Evolutionary conservation across 2,888 invertebrate species (phyloP), one percentile per base, ranked within the genome.

Genomic region (Heliconius ismenius): DNA sequence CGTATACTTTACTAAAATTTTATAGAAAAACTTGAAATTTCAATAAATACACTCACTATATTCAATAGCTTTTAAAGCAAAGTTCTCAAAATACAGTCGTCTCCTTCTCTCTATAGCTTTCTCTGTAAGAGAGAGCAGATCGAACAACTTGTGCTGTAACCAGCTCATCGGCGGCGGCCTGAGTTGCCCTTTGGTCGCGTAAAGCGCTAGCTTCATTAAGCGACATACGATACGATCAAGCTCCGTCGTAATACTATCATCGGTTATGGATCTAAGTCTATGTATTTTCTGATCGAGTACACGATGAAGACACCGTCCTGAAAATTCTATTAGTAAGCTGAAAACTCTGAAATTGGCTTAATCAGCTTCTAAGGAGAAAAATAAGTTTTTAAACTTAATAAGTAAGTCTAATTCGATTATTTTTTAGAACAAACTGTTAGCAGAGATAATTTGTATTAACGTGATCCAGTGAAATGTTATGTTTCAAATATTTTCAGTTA

Each of bases 141-240:
- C 93, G 1, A 92, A 83, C 49, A 93, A 83, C 81, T 93, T 93
- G 82, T 86, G 88, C 79, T 92, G 90, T 86, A 93, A 86, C 93
- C 93, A 93, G 62, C 82, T 85, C 0, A 89, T 81, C 0, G 91
- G 87, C 1, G 90, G 89, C 0, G 90, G 88, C 0, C 81, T 79
- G 21, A 83, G 82, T 9, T 84, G 85, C 2, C 83, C 82, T 76
- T 76, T 86, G 58, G 90, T 88, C 3, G 85, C 86, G 11, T 84
- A 84, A 3, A 91, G 82, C 0, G 93, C 91, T 15, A 94, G 80
- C 82, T 90, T 91, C 89, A 92, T 89, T 3, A 94, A 88, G 21
- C 88, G 86, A 79, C 92, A 92, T 9, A 92, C 88, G 4, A 93
- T 87, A 18, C 84, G 86, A 67, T 92, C 91, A 24, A 94, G 78